Conservation (phyloP, 2,797 vertebrate species). For the Ctenosaura bakeri region DNA sequence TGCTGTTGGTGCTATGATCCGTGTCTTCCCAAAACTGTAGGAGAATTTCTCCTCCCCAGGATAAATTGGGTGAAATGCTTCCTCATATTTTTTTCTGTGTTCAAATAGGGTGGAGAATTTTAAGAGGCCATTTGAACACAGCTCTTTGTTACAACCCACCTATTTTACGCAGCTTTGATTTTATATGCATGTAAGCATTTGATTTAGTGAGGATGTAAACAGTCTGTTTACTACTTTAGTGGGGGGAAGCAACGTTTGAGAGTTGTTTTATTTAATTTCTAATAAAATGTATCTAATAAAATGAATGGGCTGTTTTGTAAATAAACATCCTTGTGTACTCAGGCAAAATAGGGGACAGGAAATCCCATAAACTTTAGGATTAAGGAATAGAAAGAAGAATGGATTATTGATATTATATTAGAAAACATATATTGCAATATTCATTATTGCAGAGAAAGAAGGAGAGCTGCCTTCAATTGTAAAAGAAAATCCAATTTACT, state of each 20-base stretch:
- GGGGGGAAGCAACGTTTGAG: slow-evolving; percentile 39
- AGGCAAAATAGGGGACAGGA: slow-evolving; percentile 53
- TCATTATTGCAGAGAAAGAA: slow-evolving; percentile 70
- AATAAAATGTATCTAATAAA: slow-evolving; percentile 44
- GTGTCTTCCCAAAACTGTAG: neutral
- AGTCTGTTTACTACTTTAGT: neutral
- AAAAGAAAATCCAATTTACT: slow-evolving; percentile 81
- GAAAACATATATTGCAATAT: slow-evolving; percentile 74
- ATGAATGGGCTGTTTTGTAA: slow-evolving; percentile 46
- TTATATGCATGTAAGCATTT: neutral
- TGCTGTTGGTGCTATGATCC: neutral
- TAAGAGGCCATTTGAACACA: neutral
- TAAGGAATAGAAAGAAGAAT: slow-evolving; percentile 70
- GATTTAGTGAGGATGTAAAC: neutral
- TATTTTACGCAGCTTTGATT: neutral
- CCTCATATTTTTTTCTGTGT: neutral
- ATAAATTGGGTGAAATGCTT: neutral
- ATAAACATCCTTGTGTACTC: slow-evolving; percentile 64
- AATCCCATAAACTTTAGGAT: slow-evolving; percentile 66
- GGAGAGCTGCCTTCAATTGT: slow-evolving; percentile 74
- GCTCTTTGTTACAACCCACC: neutral
- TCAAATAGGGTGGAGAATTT: no score
- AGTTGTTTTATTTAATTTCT: slow-evolving; percentile 59
- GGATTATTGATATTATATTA: slow-evolving; percentile 68
- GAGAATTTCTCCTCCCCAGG: neutral